Percentiles rank a stretch among this genome's conserved stretches.
Evolutionary conservation across 2,113 vertebrate species (phyloP).

Genomic region (Cynopterus brachyotis): DNA sequence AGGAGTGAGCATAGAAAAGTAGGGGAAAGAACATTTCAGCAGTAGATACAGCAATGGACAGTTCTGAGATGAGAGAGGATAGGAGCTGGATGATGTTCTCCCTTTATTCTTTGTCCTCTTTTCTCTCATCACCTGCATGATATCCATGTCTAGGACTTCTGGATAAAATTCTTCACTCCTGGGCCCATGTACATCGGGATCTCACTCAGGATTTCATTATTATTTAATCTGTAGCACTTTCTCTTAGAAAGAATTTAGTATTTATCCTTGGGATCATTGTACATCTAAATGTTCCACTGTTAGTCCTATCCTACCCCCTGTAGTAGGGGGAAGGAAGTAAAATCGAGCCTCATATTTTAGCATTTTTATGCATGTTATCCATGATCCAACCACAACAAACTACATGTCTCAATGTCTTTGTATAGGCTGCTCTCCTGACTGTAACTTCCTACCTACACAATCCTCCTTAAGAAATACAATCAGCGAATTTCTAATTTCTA

Average conservation of each 20-base stretch:
- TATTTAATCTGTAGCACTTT: not conserved
- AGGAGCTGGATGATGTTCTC: not conserved
- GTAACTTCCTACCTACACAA: not conserved
- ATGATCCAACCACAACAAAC: not conserved
- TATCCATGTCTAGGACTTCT: not conserved
- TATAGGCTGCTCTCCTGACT: not conserved
- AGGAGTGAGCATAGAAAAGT: not conserved
- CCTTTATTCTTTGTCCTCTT: not conserved
- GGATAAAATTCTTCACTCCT: not conserved
- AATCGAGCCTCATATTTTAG: not conserved
- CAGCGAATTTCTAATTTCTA: not conserved
- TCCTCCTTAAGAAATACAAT: not conserved
- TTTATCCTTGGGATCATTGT: not conserved
- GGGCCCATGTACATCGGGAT: not conserved
- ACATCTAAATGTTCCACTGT: not conserved
- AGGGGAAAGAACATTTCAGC: not conserved
- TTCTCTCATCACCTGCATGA: not conserved
- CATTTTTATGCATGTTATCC: not conserved
- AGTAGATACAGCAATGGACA: accelerated
- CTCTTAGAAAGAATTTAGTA: not conserved
- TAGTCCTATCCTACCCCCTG: accelerated
- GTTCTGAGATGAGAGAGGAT: not conserved
- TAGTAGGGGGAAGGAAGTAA: not conserved
- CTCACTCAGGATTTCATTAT: not conserved
- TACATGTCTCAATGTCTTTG: not conserved